Evolutionary conservation across 2,113 vertebrate species (phyloP), one percentile per base, ranked within the genome.

Genomic region (Hemiprocne comata): DNA sequence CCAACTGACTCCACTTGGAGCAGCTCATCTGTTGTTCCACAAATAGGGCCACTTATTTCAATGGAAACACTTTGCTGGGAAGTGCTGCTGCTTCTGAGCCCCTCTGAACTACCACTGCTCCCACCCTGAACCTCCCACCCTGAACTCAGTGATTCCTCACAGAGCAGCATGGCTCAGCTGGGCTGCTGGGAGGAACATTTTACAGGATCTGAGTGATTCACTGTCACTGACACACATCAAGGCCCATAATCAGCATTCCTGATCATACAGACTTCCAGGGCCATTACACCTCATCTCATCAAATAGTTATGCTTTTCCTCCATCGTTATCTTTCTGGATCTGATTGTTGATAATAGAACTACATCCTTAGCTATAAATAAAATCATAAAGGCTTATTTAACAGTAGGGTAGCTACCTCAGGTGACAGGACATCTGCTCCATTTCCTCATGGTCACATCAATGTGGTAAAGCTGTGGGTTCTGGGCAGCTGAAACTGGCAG

Each of bases 371-470:
- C 62, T 23, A 53, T 6, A 78, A 82, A 48, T 17, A 51, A 58
- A 73, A 69, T 25, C 51, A 50, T 25, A 44, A 65, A 69, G 33
- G 48, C n/a, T 38, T 31, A 14, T 24, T 40, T 62, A 71, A 19
- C 13, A 19, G 53, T 23, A 57, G 51, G 54, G 34, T 25, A 61
- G 44, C 31, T 60, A 13, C 60, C 69, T 38, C 31, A 1, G 57
- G 46, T 6, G 21, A 40, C 24, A 14, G 1, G 50, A 38, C 40
- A 46, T 3, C 38, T n/a, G 5, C 0, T 3, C 44, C 25, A 11
- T 1, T 38, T 55, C 58, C 28, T 20, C 19, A 21, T 8, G 44
- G 58, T 3, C 46, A 48, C 24, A 29, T 60, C 23, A 3, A 1
- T 24, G 62, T 36, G 55, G 36, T 60, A 19, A 36, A 9, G 5